These are phyloP conservation scores for Drosophila vallismaia DNA, from an alignment of 2,888 invertebrate genomes.

Conservation along the genomic window DNA sequence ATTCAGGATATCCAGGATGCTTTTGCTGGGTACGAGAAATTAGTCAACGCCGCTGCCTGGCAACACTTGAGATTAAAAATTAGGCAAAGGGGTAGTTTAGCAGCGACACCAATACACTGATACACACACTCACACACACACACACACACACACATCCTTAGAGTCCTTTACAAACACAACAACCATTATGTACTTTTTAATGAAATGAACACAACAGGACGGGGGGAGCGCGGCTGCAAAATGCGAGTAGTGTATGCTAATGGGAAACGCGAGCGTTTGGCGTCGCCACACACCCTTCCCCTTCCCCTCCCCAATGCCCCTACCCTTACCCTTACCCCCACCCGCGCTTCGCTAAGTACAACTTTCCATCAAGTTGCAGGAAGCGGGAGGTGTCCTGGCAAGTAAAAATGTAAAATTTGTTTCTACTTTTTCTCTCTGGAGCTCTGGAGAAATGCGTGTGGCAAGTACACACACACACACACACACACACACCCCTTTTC, in stretches of 20 bases:
- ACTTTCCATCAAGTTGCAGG: slow-evolving; percentile 6
- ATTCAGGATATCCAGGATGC: background rate
- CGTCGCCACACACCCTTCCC: slow-evolving; percentile 5
- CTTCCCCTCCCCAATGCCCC: slow-evolving; percentile 22
- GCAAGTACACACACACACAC: background rate
- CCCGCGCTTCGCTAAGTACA: slow-evolving; percentile 22
- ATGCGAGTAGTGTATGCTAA: slow-evolving; percentile 77
- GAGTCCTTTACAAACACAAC: slow-evolving; percentile 4
- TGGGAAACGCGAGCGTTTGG: slow-evolving; percentile 64
- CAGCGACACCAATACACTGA: slow-evolving; percentile 20
- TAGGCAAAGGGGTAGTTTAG: slow-evolving; percentile 77
- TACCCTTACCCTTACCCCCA: background rate
- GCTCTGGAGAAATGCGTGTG: slow-evolving; percentile 48
- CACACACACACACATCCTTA: slow-evolving; percentile 33
- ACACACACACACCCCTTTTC: no score
- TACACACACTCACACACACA: slow-evolving; percentile 39
- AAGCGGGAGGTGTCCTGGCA: slow-evolving; percentile 33
- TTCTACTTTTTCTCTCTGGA: slow-evolving; percentile 47
- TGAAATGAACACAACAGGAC: slow-evolving; percentile 40
- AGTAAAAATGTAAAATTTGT: slow-evolving; percentile 68
- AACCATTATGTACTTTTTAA: slow-evolving; percentile 47
- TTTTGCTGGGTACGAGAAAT: background rate
- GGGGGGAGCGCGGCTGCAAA: slow-evolving; percentile 46
- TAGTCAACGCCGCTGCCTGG: slow-evolving; percentile 37
- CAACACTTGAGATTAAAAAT: slow-evolving; percentile 73